Evolutionary conservation across 2,888 invertebrate species (phyloP), one percentile per base, ranked within the genome.

Genomic region (Parnassius apollo): DNA sequence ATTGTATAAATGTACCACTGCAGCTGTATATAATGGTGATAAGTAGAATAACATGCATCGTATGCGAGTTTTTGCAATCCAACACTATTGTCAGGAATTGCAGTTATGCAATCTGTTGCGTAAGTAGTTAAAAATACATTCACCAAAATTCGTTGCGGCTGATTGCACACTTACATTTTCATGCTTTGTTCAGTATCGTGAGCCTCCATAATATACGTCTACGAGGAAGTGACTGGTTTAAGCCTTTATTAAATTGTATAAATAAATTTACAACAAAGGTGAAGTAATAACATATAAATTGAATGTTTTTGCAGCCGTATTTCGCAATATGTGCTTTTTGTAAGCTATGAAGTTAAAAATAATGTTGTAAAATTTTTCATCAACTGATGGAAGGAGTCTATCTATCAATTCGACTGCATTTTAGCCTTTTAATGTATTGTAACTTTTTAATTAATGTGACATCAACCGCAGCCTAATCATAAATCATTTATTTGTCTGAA

Each of bases 81-180:
- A 53, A 42, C 59, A 52, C 46, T 18, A 35, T 18, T 42, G 53
- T 56, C 54, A 53, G 48, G 52, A 59, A 63, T 46, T 59, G 54
- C 55, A 45, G 50, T 64, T 62, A 64, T 60, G 64, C 54, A 66
- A 64, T 51, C 25, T 49, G 49, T 66, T 66, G 49, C 55, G 61
- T 64, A 62, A 66, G 18, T 46, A 42, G 4, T 55, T 64, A 57
- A 57, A 57, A 62, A 64, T 59, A 53, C 62, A 48, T 62, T 59
- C 63, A 59, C 55, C 35, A 51, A 35, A 63, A 56, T 63, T 55
- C 44, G 59, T 59, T 54, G 46, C 62, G 63, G 50, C 35, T 56
- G 59, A 63, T 63, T 63, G 63, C 50, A 55, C 49, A 62, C 54
- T 59, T 63, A 63, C 13, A 59, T 63, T 63, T 63, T 62, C 62